phyloP scores from a whole-genome alignment of 2,113 vertebrate genomes.

The Plotosus lineatus region DNA sequence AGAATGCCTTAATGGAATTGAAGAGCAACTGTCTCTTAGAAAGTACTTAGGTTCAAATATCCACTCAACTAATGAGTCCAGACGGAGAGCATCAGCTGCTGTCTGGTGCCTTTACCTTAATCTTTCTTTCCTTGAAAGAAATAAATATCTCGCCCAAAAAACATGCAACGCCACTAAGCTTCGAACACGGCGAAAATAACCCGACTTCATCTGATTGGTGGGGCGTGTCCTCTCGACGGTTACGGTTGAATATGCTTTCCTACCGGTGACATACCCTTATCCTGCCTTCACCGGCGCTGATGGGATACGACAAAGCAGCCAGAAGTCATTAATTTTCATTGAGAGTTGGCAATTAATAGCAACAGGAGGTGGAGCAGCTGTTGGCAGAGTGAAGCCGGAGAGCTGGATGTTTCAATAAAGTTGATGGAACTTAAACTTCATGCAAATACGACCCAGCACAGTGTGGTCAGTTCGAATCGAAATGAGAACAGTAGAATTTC shows the following conservation, averaged over 20 bases:
- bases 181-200: background rate
- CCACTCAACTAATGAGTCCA: slow-evolving; percentile 81
- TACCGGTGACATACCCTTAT: slow-evolving; percentile 65
- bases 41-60: slow-evolving; percentile 79
- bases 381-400: background rate
- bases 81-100: slow-evolving; percentile 65
- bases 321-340: slow-evolving; percentile 20
- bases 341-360: slow-evolving; percentile 9
- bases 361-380: slow-evolving; percentile 21
- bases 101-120: slow-evolving; percentile 45
- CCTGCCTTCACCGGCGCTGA: slow-evolving; percentile 30
- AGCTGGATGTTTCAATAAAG: background rate
- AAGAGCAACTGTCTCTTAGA: slow-evolving; percentile 68
- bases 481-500: background rate
- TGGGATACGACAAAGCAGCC: slow-evolving; percentile 1
- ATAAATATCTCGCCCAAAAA: slow-evolving; percentile 52
- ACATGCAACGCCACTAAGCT: slow-evolving; percentile 33
- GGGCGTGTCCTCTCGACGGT: slow-evolving; percentile 61
- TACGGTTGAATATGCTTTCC: slow-evolving; percentile 61
- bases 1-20: slow-evolving; percentile 83
- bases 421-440: background rate
- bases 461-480: too few species aligned
- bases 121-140: slow-evolving; percentile 56
- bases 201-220: background rate
- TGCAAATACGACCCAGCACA: background rate